These are phyloP conservation scores for Mustela lutreola DNA, from an alignment of 2,113 vertebrate genomes.

Conservation along the genomic window DNA sequence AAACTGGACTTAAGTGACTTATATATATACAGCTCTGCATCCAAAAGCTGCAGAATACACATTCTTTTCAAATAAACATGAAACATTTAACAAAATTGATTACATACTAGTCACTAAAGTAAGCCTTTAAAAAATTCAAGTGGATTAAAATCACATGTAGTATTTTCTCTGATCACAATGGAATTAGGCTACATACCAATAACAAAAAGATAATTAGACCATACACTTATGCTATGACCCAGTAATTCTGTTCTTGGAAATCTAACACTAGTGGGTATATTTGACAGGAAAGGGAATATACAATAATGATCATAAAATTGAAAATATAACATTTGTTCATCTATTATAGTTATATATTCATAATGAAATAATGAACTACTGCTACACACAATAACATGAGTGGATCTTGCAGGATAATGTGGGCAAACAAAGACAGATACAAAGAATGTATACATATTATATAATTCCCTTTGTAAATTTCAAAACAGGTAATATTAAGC, in stretches of 20 bases:
- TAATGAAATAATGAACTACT: neutral
- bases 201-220: neutral
- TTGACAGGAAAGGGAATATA: neutral
- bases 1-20: neutral
- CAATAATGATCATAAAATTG: neutral
- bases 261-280: neutral
- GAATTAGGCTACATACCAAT: neutral
- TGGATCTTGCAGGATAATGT: neutral
- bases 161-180: neutral
- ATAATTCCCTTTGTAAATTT: neutral
- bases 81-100: constrained; percentile 46
- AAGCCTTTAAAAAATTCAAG: neutral
- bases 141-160: neutral
- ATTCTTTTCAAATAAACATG: constrained; percentile 24
- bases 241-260: neutral
- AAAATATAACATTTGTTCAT: neutral
- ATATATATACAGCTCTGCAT: neutral
- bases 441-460: rapidly evolving
- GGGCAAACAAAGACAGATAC: neutral
- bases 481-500: neutral
- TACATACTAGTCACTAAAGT: neutral
- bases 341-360: neutral
- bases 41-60: neutral
- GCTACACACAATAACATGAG: neutral
- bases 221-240: neutral